Evolutionary conservation across 1,140 invertebrate genomes (phyloP).

Genomic region (Hyposmocoma kahamanoa): DNA sequence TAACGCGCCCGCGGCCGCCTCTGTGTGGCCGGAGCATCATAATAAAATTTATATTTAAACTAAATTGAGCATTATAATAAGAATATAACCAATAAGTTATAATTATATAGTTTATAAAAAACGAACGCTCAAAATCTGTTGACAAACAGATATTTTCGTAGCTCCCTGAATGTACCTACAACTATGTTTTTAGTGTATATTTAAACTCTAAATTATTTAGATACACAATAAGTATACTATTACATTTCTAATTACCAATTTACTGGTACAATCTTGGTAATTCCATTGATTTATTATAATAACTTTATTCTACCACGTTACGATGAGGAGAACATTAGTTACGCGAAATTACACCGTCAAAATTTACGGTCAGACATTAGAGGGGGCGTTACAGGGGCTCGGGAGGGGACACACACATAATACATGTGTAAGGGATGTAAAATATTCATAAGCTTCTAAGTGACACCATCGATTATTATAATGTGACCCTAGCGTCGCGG

Average conservation of each 20-base stretch:
- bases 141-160: too few species aligned
- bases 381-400: neutral
- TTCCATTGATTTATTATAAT: constrained; percentile 1
- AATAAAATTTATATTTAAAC: too few species aligned
- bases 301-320: neutral
- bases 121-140: too few species aligned
- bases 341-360: constrained; percentile 11
- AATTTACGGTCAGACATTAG: constrained; percentile 16
- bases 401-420: neutral
- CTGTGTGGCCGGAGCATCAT: too few species aligned
- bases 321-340: constrained; percentile 5
- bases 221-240: too few species aligned
- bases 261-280: neutral
- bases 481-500: constrained; percentile 8
- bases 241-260: neutral
- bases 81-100: too few species aligned
- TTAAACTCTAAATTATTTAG: too few species aligned
- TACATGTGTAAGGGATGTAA: constrained; percentile 17
- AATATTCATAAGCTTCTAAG: constrained; percentile 28
- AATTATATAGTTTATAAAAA: too few species aligned
- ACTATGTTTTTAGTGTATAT: too few species aligned
- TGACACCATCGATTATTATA: constrained; percentile 27
- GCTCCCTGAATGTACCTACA: too few species aligned
- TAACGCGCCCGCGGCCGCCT: too few species aligned
- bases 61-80: too few species aligned